Base-by-base conservation (phyloP, 2,797 vertebrate species). In the Poliocrania exsul region DNA sequence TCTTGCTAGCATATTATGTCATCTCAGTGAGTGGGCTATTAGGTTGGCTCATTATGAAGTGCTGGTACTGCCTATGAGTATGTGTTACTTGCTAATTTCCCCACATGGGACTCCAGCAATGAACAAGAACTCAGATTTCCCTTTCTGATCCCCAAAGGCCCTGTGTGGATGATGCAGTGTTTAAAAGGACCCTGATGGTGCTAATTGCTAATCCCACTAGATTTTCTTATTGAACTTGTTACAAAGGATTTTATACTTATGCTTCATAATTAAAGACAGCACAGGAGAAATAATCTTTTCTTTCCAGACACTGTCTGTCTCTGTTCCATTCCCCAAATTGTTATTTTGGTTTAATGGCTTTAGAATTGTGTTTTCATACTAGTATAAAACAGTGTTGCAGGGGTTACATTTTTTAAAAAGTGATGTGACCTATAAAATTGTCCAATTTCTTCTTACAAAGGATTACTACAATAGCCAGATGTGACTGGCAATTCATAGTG, bases 401-500 rank as follows among this genome's bases (percentile, higher is more conserved):
- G 54, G 57, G 67, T 85, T 91, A 78, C 44, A 62, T 56, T 88
- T 70, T 73, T 37, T 0, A 50, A 70, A 64, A 85, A 85, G 35
- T 17, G 47, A 86, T 83, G 50, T 83, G 91, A 88, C 89, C 86
- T 96, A 91, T 71, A 92, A 93, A 93, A 87, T 40, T 5, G 53
- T 89, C 72, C 51, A 80, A 74, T 81, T 92, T 93, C 79, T 65
- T 85, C 51, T 62, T 74, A 54, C 33, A 75, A 78, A 91, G 37
- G 54, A 69, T 74, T 70, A n/a, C 28, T 74, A 54, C 35, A 85
- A 50, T 35, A 92, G 47, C 57, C 46, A 37, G 53, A 58, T 77
- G 65, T 65, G 84, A 71, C 86, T 74, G 66, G 69, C 65, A 86
- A 89, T 83, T 83, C 35, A 7, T 71, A 65, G 31, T 42, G 16